phyloP scores from a whole-genome alignment of 1,140 invertebrate genomes.

The Anoplophora glabripennis region DNA sequence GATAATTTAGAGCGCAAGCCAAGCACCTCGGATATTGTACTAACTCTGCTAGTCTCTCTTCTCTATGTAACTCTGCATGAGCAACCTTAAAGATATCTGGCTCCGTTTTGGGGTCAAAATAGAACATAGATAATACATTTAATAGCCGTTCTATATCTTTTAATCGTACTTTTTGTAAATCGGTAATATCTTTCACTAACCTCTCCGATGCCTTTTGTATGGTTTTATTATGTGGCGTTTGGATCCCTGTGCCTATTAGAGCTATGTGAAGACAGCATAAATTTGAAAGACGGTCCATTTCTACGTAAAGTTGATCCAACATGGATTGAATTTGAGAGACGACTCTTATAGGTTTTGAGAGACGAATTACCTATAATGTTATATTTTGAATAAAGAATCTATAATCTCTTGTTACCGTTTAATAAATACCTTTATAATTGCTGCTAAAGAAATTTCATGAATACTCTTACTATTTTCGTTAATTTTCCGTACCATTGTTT shows the following conservation, averaged over 20 bases:
- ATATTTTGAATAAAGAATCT: not conserved
- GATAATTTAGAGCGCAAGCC: constrained; percentile 50
- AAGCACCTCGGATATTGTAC: constrained; percentile 48
- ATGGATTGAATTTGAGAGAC: constrained; percentile 21
- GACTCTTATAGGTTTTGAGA: constrained; percentile 22
- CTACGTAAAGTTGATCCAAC: constrained; percentile 29
- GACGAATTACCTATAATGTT: constrained; percentile 29
- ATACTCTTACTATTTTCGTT: constrained; percentile 46
- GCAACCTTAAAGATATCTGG: constrained; percentile 50
- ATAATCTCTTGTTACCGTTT: constrained; percentile 6
- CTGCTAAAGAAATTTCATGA: constrained; percentile 52
- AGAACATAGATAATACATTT: constrained; percentile 52
- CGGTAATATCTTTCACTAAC: constrained; percentile 25
- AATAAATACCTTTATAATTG: constrained; percentile 55
- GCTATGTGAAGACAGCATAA: constrained; percentile 54
- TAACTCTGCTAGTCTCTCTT: constrained; percentile 51
- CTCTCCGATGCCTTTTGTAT: constrained; percentile 27
- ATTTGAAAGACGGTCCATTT: constrained; percentile 50
- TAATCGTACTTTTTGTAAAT: constrained; percentile 49
- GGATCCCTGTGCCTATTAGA: constrained; percentile 49
- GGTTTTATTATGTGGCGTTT: constrained; percentile 36
- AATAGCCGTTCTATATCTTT: constrained; percentile 64
- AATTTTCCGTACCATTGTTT: constrained; percentile 49
- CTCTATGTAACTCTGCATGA: constrained; percentile 50
- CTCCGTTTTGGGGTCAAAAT: constrained; percentile 47